These are phyloP conservation scores for Gymnocephalus cernua DNA, from an alignment of 2,113 vertebrate genomes.

Conservation along the genomic window DNA sequence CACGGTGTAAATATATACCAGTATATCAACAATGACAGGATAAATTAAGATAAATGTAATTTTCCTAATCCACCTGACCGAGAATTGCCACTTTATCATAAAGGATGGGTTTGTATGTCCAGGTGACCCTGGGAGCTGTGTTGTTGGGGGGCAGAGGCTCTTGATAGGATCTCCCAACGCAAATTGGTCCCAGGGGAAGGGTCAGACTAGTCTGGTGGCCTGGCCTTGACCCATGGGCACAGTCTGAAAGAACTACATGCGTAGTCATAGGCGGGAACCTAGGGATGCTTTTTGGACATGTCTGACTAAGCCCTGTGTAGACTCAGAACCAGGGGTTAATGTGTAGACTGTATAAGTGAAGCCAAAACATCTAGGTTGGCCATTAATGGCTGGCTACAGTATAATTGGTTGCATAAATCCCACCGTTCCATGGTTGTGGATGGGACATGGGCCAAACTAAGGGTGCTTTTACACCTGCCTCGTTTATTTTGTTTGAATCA, in stretches of 20 bases:
- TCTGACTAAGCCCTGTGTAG: background rate
- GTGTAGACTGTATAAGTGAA: too few species aligned
- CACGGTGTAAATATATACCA: conserved; percentile 11
- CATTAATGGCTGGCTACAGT: too few species aligned
- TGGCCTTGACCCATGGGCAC: background rate
- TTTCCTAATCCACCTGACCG: conserved; percentile 12
- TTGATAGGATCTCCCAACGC: too few species aligned
- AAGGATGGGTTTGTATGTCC: background rate
- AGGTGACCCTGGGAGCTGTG: too few species aligned
- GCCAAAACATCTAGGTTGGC: too few species aligned
- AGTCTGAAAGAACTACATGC: background rate
- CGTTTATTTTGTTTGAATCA: too few species aligned
- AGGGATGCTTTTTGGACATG: background rate
- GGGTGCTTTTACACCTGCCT: too few species aligned
- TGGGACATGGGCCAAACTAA: too few species aligned
- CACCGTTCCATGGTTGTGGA: too few species aligned
- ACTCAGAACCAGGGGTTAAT: background rate
- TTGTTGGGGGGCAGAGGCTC: too few species aligned
- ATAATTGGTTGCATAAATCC: too few species aligned
- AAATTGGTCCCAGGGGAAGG: background rate
- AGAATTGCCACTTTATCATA: background rate
- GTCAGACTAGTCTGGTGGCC: background rate
- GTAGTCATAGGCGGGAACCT: background rate
- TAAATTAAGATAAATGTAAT: conserved; percentile 23
- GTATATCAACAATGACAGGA: conserved; percentile 7